Evolutionary conservation across 2,113 vertebrate species (phyloP).

Genomic region (Sarotherodon lohbergeri): DNA sequence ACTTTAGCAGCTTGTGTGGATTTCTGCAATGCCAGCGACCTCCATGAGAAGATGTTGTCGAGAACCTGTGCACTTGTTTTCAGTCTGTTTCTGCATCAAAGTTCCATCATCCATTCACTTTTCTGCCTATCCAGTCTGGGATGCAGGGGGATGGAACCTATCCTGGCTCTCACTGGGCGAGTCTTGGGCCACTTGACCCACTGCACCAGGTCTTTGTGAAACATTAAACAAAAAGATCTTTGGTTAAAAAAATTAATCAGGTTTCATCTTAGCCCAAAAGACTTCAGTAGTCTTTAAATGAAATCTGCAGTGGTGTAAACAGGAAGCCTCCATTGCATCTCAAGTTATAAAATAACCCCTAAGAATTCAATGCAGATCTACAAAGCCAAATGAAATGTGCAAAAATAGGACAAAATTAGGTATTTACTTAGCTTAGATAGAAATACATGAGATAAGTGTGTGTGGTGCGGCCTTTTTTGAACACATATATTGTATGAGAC

Average conservation of each 20-base stretch:
- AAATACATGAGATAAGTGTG: not conserved
- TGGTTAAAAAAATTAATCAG: not conserved
- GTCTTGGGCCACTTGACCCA: not conserved
- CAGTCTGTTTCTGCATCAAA: not conserved
- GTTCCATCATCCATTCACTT: not conserved
- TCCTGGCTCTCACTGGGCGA: fast-evolving
- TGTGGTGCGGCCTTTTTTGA: not conserved
- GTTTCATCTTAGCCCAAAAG: not conserved
- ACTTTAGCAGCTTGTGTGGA: not conserved
- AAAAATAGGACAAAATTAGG: not conserved
- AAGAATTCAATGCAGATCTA: not conserved
- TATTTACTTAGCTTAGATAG: not conserved
- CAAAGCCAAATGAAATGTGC: not conserved
- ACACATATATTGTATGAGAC: not conserved
- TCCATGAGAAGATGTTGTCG: not conserved
- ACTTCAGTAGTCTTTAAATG: not conserved
- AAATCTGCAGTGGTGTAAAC: not conserved
- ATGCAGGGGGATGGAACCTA: not conserved
- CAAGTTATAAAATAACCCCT: not conserved
- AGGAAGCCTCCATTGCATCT: not conserved
- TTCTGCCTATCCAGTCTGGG: not conserved
- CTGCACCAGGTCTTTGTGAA: not conserved
- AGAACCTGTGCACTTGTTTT: not conserved
- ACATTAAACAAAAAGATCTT: not conserved
- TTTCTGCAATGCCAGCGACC: not conserved